Percentiles rank a stretch among this genome's conserved stretches.
Conservation (phyloP, 30 jellyfish, hydroid and myxozoan genomes). For the Mastigias papua region DNA sequence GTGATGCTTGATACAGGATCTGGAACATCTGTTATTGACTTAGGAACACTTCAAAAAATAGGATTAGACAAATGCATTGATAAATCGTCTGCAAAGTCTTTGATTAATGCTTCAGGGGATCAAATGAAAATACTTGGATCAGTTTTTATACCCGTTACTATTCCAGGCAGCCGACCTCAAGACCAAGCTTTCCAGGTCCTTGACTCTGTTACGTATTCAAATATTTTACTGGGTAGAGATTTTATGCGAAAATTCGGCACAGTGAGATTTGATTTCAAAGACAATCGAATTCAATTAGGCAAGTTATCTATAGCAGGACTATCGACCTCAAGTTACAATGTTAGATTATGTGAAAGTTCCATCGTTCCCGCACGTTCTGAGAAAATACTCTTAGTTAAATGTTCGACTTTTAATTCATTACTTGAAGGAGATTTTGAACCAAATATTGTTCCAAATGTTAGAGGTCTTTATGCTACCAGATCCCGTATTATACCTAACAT, state of each 20-base stretch:
- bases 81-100: slow-evolving; percentile 28
- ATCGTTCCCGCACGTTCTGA: slow-evolving; percentile 54
- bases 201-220: slow-evolving; percentile 41
- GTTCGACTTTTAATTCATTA: slow-evolving; percentile 18
- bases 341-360: slow-evolving; percentile 24
- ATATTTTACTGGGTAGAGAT: slow-evolving; percentile 49
- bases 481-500: slow-evolving; percentile 59
- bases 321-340: slow-evolving; percentile 23
- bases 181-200: slow-evolving; percentile 54
- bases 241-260: slow-evolving; percentile 27
- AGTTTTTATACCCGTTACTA: slow-evolving; percentile 4
- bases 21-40: slow-evolving; percentile 55
- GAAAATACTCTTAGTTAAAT: slow-evolving; percentile 10
- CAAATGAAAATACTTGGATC: slow-evolving; percentile 45
- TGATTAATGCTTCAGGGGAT: slow-evolving; percentile 72
- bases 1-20: slow-evolving; percentile 65
- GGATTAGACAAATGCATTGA: slow-evolving; percentile 37
- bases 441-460: slow-evolving; percentile 13
- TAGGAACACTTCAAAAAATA: slow-evolving; percentile 51
- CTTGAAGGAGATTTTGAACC: slow-evolving; percentile 57
- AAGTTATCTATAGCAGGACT: slow-evolving; percentile 25
- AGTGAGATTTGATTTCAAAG: slow-evolving; percentile 26
- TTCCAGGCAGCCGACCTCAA: slow-evolving; percentile 53
- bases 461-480: slow-evolving; percentile 54
- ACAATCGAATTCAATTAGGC: slow-evolving; percentile 44